phyloP scores from a whole-genome alignment of 2,888 invertebrate species.

The Melitaea athalia region DNA sequence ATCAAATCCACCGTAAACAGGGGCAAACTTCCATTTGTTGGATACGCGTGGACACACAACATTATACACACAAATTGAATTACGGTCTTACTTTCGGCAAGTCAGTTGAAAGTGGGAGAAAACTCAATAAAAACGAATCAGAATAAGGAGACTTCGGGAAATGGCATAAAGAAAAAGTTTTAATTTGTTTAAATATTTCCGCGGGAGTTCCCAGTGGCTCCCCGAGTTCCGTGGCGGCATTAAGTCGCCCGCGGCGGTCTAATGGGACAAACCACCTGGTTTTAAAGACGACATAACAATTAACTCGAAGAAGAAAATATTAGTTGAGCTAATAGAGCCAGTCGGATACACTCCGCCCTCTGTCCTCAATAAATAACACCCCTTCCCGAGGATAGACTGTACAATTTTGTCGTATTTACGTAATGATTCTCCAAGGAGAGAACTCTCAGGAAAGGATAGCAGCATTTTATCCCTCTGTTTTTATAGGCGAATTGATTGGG shows the following conservation, averaged over 20 bases:
- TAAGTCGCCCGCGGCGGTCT: slow-evolving; percentile 68
- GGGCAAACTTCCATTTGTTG: slow-evolving; percentile 21
- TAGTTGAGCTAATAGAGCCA: slow-evolving; percentile 78
- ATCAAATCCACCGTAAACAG: slow-evolving; percentile 15
- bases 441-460: slow-evolving; percentile 57
- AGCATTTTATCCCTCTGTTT: slow-evolving; percentile 63
- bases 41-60: slow-evolving; percentile 40
- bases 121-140: slow-evolving; percentile 66
- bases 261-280: slow-evolving; percentile 79
- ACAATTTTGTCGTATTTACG: slow-evolving; percentile 76
- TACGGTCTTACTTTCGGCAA: slow-evolving; percentile 45
- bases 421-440: slow-evolving; percentile 69
- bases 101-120: slow-evolving; percentile 50
- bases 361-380: slow-evolving; percentile 76
- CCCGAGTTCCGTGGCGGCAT: slow-evolving; percentile 69
- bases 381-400: slow-evolving; percentile 63
- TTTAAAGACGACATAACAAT: slow-evolving; percentile 80
- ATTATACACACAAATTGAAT: slow-evolving; percentile 45
- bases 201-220: slow-evolving; percentile 61
- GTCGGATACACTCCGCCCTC: slow-evolving; percentile 73
- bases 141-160: slow-evolving; percentile 64
- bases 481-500: slow-evolving; percentile 76
- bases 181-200: slow-evolving; percentile 81
- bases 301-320: slow-evolving; percentile 79
- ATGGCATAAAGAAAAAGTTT: slow-evolving; percentile 75